These are phyloP conservation scores for Netelia inedita DNA, from an alignment of 2,888 invertebrate genomes.

Conservation along the genomic window DNA sequence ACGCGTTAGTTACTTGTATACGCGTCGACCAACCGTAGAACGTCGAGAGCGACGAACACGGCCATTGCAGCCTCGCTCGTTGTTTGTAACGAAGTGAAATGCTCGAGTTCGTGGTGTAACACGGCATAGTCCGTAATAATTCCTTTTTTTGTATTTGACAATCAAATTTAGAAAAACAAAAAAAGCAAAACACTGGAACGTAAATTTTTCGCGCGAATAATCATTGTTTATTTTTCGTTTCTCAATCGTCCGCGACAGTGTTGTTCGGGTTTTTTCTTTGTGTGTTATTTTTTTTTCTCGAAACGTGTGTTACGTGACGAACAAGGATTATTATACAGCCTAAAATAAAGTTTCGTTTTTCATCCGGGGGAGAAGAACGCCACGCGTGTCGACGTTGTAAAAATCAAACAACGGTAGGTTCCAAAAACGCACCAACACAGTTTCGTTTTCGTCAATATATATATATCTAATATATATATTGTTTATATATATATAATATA, in stretches of 20 bases:
- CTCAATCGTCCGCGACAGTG: background rate
- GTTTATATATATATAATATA: background rate
- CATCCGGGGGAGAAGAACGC: background rate
- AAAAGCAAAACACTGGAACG: background rate
- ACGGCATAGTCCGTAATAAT: conserved; percentile 54
- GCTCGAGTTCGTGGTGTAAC: conserved; percentile 64
- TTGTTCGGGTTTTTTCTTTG: background rate
- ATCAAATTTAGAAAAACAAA: background rate
- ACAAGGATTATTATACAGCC: conserved; percentile 22
- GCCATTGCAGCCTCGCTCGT: conserved; percentile 69
- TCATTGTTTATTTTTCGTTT: background rate
- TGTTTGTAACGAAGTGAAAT: conserved; percentile 68
- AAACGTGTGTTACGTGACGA: conserved; percentile 28
- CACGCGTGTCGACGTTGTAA: background rate
- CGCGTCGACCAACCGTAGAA: conserved; percentile 38
- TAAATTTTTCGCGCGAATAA: background rate
- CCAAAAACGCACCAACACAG: background rate
- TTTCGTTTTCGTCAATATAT: background rate
- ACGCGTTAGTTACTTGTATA: conserved; percentile 53
- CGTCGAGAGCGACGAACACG: conserved; percentile 39
- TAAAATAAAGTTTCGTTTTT: conserved; percentile 2
- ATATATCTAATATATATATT: background rate
- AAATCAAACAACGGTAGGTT: conserved; percentile 39
- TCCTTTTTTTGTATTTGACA: conserved; percentile 6
- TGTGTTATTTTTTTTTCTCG: background rate